Evolutionary conservation across 2,797 vertebrate genomes (phyloP).

Genomic region (Mycteria americana): DNA sequence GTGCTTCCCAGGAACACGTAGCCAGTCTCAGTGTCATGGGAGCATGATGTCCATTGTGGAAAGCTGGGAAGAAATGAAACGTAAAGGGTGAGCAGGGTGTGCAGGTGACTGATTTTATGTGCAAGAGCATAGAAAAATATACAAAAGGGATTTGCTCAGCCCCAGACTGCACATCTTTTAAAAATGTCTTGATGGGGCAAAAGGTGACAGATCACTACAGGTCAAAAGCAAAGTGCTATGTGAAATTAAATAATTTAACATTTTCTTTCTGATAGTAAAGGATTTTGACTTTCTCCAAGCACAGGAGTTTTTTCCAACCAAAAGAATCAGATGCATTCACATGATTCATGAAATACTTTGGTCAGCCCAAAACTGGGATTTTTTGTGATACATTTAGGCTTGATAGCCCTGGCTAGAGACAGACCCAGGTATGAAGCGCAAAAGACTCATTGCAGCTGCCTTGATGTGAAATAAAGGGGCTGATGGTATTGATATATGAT

Average conservation of each 20-base stretch:
- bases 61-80: neutral
- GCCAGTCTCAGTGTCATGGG: neutral
- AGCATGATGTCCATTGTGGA: rapidly evolving
- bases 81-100: neutral
- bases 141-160: neutral
- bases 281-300: neutral
- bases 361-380: neutral
- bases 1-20: neutral
- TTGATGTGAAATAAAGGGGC: neutral
- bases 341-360: neutral
- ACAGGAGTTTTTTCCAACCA: neutral
- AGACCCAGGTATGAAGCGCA: neutral
- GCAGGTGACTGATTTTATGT: neutral
- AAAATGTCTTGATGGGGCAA: neutral
- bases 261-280: neutral
- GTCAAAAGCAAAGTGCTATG: neutral
- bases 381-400: neutral
- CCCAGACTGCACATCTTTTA: neutral
- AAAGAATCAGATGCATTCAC: neutral
- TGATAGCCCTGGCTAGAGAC: neutral
- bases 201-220: neutral
- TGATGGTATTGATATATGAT: neutral
- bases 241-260: neutral
- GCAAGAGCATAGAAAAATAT: neutral
- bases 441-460: neutral